Conservation (phyloP, 2,888 invertebrate genomes). For the Coelogynopora nodosa region DNA sequence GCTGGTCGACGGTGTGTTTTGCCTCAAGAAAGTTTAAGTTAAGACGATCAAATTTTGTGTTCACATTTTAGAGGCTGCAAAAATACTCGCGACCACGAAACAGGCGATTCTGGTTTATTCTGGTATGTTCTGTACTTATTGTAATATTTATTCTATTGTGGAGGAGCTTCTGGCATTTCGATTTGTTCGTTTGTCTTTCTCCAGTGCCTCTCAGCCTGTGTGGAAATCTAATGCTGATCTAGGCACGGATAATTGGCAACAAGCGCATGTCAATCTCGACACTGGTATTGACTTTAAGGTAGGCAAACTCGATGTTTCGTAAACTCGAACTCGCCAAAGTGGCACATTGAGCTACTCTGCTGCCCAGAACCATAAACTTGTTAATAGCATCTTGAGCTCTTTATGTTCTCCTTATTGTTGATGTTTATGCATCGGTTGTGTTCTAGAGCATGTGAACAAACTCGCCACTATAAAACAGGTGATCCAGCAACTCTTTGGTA, state of each 20-base stretch:
- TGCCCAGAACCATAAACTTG: background rate
- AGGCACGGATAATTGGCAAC: background rate
- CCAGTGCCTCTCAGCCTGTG: constrained; percentile 11
- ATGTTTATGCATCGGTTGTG: background rate
- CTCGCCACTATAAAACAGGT: constrained; percentile 32
- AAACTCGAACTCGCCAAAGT: background rate
- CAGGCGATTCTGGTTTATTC: constrained; percentile 27
- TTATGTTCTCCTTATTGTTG: background rate
- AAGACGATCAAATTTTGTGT: background rate
- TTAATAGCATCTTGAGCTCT: background rate
- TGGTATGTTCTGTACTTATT: constrained; percentile 25
- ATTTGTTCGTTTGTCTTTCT: background rate
- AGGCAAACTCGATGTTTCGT: background rate
- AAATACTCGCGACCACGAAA: constrained; percentile 5
- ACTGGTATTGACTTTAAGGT: constrained; percentile 23
- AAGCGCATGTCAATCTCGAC: constrained; percentile 1
- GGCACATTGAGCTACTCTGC: background rate
- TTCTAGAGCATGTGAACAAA: constrained; percentile 15
- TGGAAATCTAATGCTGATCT: background rate
- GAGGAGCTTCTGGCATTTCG: background rate
- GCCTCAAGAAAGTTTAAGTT: background rate
- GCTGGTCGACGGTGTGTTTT: no score
- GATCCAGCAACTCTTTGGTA: constrained; percentile 32
- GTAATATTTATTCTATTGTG: no score
- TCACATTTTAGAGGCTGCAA: background rate